Base-by-base conservation (phyloP, 64 coral and sea anemone genomes). In the Dendronephthya gigantea region DNA sequence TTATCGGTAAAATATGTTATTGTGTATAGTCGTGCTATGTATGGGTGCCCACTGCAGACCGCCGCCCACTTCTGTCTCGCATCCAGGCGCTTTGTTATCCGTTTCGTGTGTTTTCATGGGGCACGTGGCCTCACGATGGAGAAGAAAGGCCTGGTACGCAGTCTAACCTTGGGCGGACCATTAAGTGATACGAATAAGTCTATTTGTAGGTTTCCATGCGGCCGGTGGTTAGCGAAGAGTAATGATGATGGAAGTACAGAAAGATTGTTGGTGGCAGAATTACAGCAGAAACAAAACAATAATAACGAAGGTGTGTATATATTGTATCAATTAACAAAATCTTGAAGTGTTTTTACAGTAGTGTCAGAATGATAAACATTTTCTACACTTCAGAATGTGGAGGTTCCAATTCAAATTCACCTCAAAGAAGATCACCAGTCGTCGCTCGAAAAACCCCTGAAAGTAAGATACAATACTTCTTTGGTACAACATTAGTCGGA, bases 1-100 rank as follows among this genome's bases (percentile, higher is more conserved):
- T 49, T 97, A 93, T 86, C 90, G 94, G 94, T 92, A 68, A 68
- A 68, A 52, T n/a, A n/a, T n/a, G n/a, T n/a, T n/a, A n/a, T n/a
- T n/a, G n/a, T n/a, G n/a, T n/a, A n/a, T n/a, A n/a, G n/a, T n/a
- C n/a, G n/a, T n/a, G n/a, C n/a, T n/a, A n/a, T n/a, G n/a, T n/a
- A n/a, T n/a, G n/a, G n/a, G n/a, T n/a, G n/a, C n/a, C n/a, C n/a
- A n/a, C n/a, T n/a, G n/a, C n/a, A n/a, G n/a, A n/a, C n/a, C n/a
- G n/a, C n/a, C n/a, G n/a, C n/a, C n/a, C n/a, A n/a, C n/a, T n/a
- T n/a, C n/a, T n/a, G n/a, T n/a, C n/a, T n/a, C n/a, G n/a, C n/a
- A n/a, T n/a, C n/a, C n/a, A n/a, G n/a, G n/a, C n/a, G n/a, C n/a
- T n/a, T n/a, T n/a, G n/a, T n/a, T n/a, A n/a, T n/a, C n/a, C n/a